Evolutionary conservation across 2,113 vertebrate species (phyloP).

Genomic region (Myotis davidii): DNA sequence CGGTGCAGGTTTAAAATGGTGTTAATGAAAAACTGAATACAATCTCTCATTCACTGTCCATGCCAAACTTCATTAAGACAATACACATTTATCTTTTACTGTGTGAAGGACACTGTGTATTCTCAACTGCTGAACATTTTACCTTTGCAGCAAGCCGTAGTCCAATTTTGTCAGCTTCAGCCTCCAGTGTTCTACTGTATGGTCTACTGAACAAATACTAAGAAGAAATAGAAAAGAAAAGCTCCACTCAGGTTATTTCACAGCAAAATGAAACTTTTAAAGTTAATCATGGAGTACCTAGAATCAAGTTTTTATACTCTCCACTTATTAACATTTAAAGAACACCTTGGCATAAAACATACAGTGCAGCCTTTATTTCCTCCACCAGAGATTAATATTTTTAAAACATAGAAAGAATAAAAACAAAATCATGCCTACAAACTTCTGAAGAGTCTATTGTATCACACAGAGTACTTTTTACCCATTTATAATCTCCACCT

Average conservation of each 20-base stretch:
- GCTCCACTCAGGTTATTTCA: slow-evolving; percentile 38
- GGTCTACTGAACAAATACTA: slow-evolving; percentile 93
- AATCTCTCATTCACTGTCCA: background rate
- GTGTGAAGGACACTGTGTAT: background rate
- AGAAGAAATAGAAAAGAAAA: slow-evolving; percentile 65
- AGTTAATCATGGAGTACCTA: slow-evolving; percentile 7
- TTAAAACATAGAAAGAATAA: background rate
- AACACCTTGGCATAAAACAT: background rate
- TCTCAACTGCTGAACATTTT: slow-evolving; percentile 49
- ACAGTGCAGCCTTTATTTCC: slow-evolving; percentile 21
- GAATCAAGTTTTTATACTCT: slow-evolving; percentile 4
- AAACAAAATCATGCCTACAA: background rate
- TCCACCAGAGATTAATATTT: slow-evolving; percentile 9
- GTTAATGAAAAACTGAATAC: background rate
- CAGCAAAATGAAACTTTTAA: background rate
- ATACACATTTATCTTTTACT: background rate
- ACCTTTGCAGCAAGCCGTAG: slow-evolving; percentile 96
- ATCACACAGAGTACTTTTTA: background rate
- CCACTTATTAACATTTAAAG: slow-evolving; percentile 2
- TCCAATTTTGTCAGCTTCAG: slow-evolving; percentile 95
- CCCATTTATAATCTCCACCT: background rate
- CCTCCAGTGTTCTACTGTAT: slow-evolving; percentile 93
- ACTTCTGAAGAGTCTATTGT: background rate
- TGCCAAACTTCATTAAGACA: background rate
- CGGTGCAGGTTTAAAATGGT: background rate